A percentile compares a stretch with the other conserved stretches of the same genome.
These are phyloP conservation scores for Cranoglanis bouderius DNA, from an alignment of 2,113 vertebrate species.

Conservation along the genomic window DNA sequence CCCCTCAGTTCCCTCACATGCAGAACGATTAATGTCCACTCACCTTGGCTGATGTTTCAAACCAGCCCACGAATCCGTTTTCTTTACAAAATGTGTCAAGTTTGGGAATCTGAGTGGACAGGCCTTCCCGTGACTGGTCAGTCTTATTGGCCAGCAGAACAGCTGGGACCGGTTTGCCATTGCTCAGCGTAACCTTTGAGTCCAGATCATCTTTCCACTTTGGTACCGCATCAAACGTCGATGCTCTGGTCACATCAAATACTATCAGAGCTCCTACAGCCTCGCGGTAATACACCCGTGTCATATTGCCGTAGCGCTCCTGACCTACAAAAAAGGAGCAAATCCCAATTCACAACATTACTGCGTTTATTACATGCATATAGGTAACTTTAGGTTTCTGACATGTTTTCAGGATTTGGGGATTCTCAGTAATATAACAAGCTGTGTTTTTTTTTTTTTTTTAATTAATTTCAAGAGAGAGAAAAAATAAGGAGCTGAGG, in stretches of 20 bases:
- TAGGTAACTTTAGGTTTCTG: not conserved
- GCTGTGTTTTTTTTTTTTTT: not conserved
- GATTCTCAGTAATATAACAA: not conserved
- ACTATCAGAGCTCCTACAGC: slow-evolving; percentile 81
- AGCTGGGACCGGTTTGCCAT: slow-evolving; percentile 74
- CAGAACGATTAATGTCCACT: not conserved
- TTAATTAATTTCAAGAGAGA: not conserved
- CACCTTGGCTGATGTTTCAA: slow-evolving; percentile 81
- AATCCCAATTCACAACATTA: not conserved
- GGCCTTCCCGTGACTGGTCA: slow-evolving; percentile 71
- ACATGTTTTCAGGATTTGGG: not conserved
- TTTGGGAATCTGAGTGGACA: slow-evolving; percentile 73
- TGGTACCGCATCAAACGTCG: slow-evolving; percentile 78
- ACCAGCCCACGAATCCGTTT: slow-evolving; percentile 76
- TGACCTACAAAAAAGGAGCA: slow-evolving; percentile 67
- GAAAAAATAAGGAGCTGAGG: not conserved
- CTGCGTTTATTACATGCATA: not conserved
- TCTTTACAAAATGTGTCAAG: slow-evolving; percentile 75
- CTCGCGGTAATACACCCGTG: slow-evolving; percentile 81
- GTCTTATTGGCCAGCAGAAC: slow-evolving; percentile 81
- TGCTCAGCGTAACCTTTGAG: slow-evolving; percentile 75
- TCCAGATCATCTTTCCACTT: slow-evolving; percentile 84
- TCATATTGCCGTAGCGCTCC: slow-evolving; percentile 85
- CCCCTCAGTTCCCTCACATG: slow-evolving; percentile 9
- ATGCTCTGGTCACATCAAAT: slow-evolving; percentile 78